Evolutionary conservation across 2,888 invertebrate species (phyloP).

Genomic region (Hypercompe scribonia): DNA sequence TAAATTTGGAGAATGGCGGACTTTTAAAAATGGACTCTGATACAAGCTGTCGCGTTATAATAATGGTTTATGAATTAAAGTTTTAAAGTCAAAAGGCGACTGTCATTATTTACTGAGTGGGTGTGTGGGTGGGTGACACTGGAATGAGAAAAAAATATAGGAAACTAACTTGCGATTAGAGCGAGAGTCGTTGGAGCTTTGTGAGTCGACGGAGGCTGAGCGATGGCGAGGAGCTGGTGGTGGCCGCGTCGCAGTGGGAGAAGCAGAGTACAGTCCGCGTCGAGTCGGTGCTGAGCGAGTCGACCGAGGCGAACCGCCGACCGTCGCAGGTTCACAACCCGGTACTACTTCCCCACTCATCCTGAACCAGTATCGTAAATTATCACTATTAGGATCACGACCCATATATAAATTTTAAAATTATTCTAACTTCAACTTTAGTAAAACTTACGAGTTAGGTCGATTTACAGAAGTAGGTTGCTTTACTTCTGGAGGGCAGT

Average conservation of each 20-base stretch:
- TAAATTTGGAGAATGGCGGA: slow-evolving; percentile 31
- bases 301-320: slow-evolving; percentile 91
- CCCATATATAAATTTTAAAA: neutral
- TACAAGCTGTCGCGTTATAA: slow-evolving; percentile 40
- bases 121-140: slow-evolving; percentile 23
- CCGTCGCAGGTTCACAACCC: slow-evolving; percentile 57
- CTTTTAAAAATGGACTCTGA: slow-evolving; percentile 36
- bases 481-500: slow-evolving; percentile 82
- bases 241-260: slow-evolving; percentile 93
- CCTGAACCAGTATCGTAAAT: slow-evolving; percentile 51
- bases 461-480: slow-evolving; percentile 84
- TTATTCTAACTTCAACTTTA: neutral
- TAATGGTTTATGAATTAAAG: slow-evolving; percentile 46
- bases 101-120: slow-evolving; percentile 46
- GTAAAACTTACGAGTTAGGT: slow-evolving; percentile 80
- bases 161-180: slow-evolving; percentile 89
- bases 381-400: neutral
- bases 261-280: slow-evolving; percentile 91
- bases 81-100: slow-evolving; percentile 39
- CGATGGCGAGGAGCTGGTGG: slow-evolving; percentile 90
- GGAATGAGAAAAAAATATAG: slow-evolving; percentile 41
- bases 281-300: slow-evolving; percentile 92
- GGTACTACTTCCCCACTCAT: slow-evolving; percentile 82
- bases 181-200: slow-evolving; percentile 94
- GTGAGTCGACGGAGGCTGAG: slow-evolving; percentile 95